Percentiles rank a stretch among this genome's conserved stretches.
phyloP scores from a whole-genome alignment of 23 tunicate genomes.

The Styela plicata region DNA sequence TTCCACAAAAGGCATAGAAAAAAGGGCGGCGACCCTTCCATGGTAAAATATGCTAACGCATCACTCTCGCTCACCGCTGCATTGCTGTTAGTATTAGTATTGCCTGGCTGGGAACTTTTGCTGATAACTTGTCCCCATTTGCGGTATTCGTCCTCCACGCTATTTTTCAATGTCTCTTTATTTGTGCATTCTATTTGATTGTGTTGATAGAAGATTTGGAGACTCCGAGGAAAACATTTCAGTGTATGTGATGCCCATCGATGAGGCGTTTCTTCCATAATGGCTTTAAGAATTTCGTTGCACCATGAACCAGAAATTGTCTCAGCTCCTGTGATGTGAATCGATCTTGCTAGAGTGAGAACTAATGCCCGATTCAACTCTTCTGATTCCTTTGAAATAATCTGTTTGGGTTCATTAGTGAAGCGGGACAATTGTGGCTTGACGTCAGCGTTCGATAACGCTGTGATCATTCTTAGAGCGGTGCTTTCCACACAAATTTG shows the following conservation, averaged over 20 bases:
- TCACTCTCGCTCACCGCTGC: conserved; percentile 39
- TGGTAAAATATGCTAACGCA: conserved; percentile 43
- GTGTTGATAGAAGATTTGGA: conserved; percentile 43
- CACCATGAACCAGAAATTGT: conserved; percentile 87
- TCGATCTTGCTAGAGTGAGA: conserved; percentile 75
- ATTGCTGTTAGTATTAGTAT: background rate
- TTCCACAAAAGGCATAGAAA: conserved; percentile 89
- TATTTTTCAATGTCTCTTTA: conserved; percentile 47
- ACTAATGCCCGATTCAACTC: conserved; percentile 87
- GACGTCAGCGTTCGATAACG: conserved; percentile 67
- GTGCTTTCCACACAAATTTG: conserved; percentile 74
- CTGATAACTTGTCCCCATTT: conserved; percentile 63
- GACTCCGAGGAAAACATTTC: conserved; percentile 68
- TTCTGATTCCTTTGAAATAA: conserved; percentile 79
- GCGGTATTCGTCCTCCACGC: conserved; percentile 57
- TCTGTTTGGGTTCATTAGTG: conserved; percentile 54
- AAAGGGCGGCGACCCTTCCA: conserved; percentile 24
- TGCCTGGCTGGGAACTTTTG: conserved; percentile 1
- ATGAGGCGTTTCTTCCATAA: conserved; percentile 89
- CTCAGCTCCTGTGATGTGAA: conserved; percentile 83
- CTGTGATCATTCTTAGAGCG: conserved; percentile 75
- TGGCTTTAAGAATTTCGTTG: conserved; percentile 64
- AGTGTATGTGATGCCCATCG: conserved; percentile 81
- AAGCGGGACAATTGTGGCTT: conserved; percentile 64
- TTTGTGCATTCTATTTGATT: conserved; percentile 39